Evolutionary conservation across 2,113 vertebrate species (phyloP).

Genomic region (Tylochromis polylepis): DNA sequence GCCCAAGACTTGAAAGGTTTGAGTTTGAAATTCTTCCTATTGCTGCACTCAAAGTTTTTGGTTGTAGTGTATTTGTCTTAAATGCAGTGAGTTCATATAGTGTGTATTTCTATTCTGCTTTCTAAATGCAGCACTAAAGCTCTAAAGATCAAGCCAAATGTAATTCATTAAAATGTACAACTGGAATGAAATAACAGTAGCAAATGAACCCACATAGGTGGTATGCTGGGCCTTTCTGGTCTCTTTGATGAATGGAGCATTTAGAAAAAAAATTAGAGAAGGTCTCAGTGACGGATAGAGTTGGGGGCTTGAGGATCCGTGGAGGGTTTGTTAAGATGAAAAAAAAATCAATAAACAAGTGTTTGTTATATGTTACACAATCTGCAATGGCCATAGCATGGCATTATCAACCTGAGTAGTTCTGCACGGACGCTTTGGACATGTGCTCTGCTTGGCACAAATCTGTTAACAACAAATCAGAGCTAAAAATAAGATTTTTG

Average conservation of each 20-base stretch:
- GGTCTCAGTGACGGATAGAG: not conserved
- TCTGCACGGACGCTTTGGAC: not conserved
- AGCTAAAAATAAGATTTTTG: not conserved
- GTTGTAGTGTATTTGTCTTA: not conserved
- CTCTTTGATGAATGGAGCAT: not conserved
- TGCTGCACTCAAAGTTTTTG: not conserved
- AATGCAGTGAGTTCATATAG: not conserved
- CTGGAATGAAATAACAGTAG: not conserved
- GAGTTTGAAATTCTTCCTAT: not conserved
- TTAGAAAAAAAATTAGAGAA: not conserved
- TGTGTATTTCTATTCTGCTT: not conserved
- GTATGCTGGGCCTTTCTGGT: not conserved
- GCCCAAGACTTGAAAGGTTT: not conserved
- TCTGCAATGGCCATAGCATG: not conserved
- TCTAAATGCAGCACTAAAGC: not conserved
- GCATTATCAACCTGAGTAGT: not conserved
- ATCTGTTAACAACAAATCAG: not conserved
- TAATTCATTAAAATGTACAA: not conserved
- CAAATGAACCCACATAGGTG: not conserved
- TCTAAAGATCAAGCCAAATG: not conserved
- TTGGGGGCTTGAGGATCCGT: not conserved
- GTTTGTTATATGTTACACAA: not conserved
- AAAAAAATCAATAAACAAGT: not conserved
- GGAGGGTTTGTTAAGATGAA: not conserved
- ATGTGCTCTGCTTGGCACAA: not conserved